phyloP scores from a whole-genome alignment of 2,113 vertebrate genomes.

The Panthera uncia region DNA sequence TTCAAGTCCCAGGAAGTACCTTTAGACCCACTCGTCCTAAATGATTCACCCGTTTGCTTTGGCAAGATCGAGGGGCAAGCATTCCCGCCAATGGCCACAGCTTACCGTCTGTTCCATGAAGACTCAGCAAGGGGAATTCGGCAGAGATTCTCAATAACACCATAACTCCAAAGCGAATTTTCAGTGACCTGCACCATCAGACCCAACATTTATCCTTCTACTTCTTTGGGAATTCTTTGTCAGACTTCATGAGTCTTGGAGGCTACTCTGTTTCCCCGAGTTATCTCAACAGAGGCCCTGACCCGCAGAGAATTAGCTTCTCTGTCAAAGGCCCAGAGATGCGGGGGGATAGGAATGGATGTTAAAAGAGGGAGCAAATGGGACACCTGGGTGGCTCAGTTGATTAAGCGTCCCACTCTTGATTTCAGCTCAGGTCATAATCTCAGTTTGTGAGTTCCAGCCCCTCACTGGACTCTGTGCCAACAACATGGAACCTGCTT shows the following conservation, averaged over 20 bases:
- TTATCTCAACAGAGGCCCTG: background rate
- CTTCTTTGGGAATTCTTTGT: background rate
- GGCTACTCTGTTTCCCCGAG: background rate
- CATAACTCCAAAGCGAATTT: background rate
- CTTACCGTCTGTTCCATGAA: fast-evolving
- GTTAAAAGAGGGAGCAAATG: background rate
- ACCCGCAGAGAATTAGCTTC: background rate
- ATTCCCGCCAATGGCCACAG: background rate
- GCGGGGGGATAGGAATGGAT: background rate
- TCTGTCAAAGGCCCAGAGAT: background rate
- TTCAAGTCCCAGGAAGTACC: background rate
- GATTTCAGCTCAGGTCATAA: too few relatives aligned
- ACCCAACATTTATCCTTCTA: background rate
- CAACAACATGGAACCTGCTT: too few relatives aligned
- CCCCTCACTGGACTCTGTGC: too few relatives aligned
- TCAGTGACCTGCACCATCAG: background rate
- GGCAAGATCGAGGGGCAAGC: fast-evolving
- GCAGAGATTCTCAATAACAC: background rate
- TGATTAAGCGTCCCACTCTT: too few relatives aligned
- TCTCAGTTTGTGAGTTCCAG: too few relatives aligned
- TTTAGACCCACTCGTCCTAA: background rate
- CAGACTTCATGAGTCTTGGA: background rate
- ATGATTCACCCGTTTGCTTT: background rate
- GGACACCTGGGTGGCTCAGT: too few relatives aligned
- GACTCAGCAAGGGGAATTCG: background rate